These are phyloP conservation scores for Digitonthophagus gazella DNA, from an alignment of 2,888 invertebrate genomes.

Conservation along the genomic window DNA sequence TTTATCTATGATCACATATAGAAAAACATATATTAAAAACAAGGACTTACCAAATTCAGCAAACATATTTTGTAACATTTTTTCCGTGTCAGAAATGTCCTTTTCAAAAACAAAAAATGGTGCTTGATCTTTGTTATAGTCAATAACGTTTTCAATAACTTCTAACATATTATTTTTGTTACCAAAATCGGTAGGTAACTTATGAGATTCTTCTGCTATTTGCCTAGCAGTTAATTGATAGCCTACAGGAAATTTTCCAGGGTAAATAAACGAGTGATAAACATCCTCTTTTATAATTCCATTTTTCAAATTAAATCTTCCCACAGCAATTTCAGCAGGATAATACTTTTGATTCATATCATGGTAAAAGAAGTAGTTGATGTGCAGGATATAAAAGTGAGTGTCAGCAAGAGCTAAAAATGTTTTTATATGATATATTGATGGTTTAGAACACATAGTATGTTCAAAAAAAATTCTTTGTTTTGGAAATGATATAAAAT, in stretches of 20 bases:
- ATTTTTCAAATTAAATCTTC: constrained; percentile 50
- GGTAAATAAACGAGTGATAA: constrained; percentile 49
- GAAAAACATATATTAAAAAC: no score
- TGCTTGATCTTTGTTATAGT: constrained; percentile 29
- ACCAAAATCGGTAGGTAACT: constrained; percentile 49
- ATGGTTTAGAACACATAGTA: neutral
- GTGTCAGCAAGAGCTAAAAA: constrained; percentile 27
- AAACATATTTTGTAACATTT: constrained; percentile 41
- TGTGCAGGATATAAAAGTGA: constrained; percentile 46
- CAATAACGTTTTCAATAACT: constrained; percentile 21
- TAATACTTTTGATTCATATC: constrained; percentile 41
- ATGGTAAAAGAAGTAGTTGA: constrained; percentile 45
- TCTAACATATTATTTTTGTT: constrained; percentile 37
- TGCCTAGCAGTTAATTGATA: constrained; percentile 49
- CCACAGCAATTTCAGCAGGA: constrained; percentile 57
- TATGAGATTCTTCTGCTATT: constrained; percentile 49
- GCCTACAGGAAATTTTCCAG: constrained; percentile 48
- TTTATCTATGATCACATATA: no score
- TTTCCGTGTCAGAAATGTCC: constrained; percentile 42
- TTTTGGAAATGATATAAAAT: no score
- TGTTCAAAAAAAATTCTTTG: neutral
- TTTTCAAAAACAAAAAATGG: constrained; percentile 50
- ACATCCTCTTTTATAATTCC: constrained; percentile 50
- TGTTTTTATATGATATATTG: neutral
- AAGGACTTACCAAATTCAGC: constrained; percentile 31